phyloP scores from a whole-genome alignment of 1,140 invertebrate genomes.

The Sinella curviseta region DNA sequence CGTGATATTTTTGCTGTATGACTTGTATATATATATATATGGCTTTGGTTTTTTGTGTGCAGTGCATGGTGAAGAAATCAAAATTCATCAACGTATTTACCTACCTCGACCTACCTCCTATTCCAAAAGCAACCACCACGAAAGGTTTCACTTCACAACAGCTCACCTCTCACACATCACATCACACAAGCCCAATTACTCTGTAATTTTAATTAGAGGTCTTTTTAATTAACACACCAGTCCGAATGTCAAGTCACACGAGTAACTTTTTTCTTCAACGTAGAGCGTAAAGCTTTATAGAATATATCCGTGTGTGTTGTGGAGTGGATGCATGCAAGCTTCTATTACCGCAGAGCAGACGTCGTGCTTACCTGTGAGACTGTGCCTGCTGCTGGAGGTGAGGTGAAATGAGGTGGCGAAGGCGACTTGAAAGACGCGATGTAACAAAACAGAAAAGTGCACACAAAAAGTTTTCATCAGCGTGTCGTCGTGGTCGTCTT shows the following conservation, averaged over 20 bases:
- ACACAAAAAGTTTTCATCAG: too few relatives aligned
- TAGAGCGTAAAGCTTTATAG: too few relatives aligned
- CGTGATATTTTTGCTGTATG: slow-evolving; percentile 1
- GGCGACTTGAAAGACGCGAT: too few relatives aligned
- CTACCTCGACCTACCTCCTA: neutral
- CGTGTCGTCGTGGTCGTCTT: neutral
- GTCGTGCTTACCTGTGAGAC: too few relatives aligned
- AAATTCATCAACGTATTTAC: neutral
- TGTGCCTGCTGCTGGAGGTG: neutral
- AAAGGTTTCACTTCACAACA: too few relatives aligned
- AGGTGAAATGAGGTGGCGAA: too few relatives aligned
- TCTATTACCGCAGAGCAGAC: too few relatives aligned
- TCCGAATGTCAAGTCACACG: slow-evolving; percentile 26
- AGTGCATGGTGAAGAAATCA: neutral
- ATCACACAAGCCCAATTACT: slow-evolving; percentile 22
- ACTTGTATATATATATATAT: too few relatives aligned
- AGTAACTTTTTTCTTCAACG: too few relatives aligned
- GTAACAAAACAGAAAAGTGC: too few relatives aligned
- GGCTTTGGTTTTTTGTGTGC: too few relatives aligned
- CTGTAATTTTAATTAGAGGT: slow-evolving; percentile 27
- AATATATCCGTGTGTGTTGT: neutral
- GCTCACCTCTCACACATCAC: neutral
- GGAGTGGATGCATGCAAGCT: too few relatives aligned
- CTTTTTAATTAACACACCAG: slow-evolving; percentile 25
- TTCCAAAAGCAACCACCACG: neutral